Percentiles rank a stretch among this genome's conserved stretches.
These are phyloP conservation scores for Tetrapedia diversipes DNA, from an alignment of 2,888 invertebrate species.

Conservation along the genomic window DNA sequence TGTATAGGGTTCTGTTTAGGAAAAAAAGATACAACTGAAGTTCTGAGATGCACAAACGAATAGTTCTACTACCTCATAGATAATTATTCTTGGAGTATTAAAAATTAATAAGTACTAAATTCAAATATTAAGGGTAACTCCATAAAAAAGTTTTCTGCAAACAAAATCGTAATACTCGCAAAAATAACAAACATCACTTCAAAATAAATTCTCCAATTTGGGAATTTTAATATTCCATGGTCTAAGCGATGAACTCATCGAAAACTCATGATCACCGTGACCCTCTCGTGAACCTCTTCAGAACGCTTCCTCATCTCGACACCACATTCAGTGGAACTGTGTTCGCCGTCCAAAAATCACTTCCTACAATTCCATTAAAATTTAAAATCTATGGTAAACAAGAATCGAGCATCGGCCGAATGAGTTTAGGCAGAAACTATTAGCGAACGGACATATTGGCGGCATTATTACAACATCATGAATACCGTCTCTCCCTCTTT, in stretches of 20 bases:
- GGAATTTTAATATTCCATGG: too few relatives aligned
- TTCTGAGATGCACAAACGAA: too few relatives aligned
- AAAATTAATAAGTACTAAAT: too few relatives aligned
- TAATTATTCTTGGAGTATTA: too few relatives aligned
- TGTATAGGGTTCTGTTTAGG: too few relatives aligned
- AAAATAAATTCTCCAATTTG: too few relatives aligned
- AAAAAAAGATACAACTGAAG: neutral
- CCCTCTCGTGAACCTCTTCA: neutral
- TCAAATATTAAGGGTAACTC: too few relatives aligned
- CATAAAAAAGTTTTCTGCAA: too few relatives aligned
- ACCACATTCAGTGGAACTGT: neutral
- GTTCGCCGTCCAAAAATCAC: neutral
- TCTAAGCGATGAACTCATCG: neutral
- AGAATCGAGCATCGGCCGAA: neutral
- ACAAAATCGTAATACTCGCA: too few relatives aligned
- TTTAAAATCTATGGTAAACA: neutral
- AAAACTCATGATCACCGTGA: neutral
- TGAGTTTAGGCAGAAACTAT: constrained; percentile 3
- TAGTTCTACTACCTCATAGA: too few relatives aligned
- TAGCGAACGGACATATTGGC: constrained; percentile 18
- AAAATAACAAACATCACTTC: too few relatives aligned
- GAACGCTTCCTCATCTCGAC: neutral
- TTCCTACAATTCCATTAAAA: neutral
- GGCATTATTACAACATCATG: constrained; percentile 5
- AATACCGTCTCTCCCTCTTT: neutral